Conservation (phyloP, 2,797 vertebrate genomes). For the Heliangelus exortis region DNA sequence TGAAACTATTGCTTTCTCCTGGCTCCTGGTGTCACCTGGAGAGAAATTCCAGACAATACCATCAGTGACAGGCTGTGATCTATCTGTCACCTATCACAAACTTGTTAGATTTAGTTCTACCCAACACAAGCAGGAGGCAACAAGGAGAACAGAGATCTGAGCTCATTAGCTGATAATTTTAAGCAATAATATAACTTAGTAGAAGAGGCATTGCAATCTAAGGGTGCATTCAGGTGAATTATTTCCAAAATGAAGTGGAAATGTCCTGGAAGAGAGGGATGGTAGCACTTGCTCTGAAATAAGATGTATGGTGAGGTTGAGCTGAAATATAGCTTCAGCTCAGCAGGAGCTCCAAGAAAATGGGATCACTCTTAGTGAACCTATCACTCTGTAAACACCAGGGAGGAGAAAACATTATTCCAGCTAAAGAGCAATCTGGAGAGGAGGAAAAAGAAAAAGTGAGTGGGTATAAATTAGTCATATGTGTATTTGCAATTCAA, state of each 20-base stretch:
- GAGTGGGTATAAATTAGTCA: not conserved
- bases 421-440: not conserved
- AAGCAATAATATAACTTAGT: not conserved
- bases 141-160: not conserved
- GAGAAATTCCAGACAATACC: not conserved
- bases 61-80: not conserved
- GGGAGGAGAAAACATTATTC: not conserved
- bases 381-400: not conserved
- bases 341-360: not conserved
- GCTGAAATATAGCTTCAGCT: not conserved
- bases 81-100: not conserved
- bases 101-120: not conserved
- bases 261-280: not conserved
- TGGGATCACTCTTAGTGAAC: not conserved
- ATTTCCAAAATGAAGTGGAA: not conserved
- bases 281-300: not conserved
- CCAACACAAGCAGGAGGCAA: not conserved
- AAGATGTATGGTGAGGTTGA: not conserved
- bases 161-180: not conserved
- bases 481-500: not conserved
- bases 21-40: not conserved
- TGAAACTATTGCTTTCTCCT: not conserved
- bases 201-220: not conserved
- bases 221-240: not conserved
- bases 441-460: not conserved